phyloP scores from a whole-genome alignment of 2,797 vertebrate genomes.

The Chiloscyllium punctatum region DNA sequence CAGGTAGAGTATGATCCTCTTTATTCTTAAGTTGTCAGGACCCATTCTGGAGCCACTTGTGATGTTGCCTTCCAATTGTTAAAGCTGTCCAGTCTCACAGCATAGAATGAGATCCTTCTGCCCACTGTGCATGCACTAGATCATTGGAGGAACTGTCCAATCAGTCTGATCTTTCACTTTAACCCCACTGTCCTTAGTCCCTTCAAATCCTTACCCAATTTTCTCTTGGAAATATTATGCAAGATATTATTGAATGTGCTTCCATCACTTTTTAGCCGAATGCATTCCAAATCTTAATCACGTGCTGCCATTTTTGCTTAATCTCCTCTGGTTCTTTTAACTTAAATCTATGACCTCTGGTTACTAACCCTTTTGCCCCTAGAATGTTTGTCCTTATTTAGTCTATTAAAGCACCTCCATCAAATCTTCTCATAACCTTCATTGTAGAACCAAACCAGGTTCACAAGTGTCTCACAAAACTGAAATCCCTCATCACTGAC shows the following conservation, averaged over 20 bases:
- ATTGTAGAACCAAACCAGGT: neutral
- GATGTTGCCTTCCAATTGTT: neutral
- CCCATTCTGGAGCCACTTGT: neutral
- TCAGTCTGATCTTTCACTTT: neutral
- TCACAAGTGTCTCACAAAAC: neutral
- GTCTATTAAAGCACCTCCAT: neutral
- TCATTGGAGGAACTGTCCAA: neutral
- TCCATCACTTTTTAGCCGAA: neutral
- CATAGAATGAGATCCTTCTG: neutral
- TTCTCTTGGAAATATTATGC: neutral
- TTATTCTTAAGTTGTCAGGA: neutral
- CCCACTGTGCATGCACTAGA: neutral
- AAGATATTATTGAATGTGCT: neutral
- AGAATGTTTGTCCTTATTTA: neutral
- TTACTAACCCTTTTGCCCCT: neutral
- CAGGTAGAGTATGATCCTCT: constrained; percentile 65
- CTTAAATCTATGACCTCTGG: neutral
- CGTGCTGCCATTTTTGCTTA: neutral
- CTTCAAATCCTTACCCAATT: neutral
- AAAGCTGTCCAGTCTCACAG: neutral
- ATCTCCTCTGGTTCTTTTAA: neutral
- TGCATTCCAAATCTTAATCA: neutral
- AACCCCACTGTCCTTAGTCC: neutral
- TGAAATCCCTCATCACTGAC: neutral
- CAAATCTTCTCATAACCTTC: neutral